phyloP scores from a whole-genome alignment of 1,140 invertebrate genomes.

The Cherax quadricarinatus region DNA sequence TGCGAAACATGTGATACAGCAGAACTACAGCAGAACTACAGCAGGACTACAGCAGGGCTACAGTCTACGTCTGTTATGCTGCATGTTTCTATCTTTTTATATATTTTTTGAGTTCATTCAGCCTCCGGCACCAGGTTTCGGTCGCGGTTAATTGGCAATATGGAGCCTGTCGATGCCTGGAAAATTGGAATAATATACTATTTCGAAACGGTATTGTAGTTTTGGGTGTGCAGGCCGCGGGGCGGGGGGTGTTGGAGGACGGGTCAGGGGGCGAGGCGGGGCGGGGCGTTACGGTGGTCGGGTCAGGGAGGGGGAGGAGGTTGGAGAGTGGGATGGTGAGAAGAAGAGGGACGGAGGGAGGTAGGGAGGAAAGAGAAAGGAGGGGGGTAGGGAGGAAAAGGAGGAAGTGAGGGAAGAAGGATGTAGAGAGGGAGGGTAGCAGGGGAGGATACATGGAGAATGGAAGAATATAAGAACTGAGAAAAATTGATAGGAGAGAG shows the following conservation, averaged over 20 bases:
- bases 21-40: too few relatives aligned
- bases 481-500: too few relatives aligned
- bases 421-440: too few relatives aligned
- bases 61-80: too few relatives aligned
- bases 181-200: slow-evolving; percentile 1
- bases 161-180: slow-evolving; percentile 5
- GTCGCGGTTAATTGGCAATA: slow-evolving; percentile 10
- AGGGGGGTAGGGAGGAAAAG: too few relatives aligned
- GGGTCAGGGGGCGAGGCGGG: neutral
- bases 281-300: too few relatives aligned
- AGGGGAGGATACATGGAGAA: too few relatives aligned
- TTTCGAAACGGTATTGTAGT: slow-evolving; percentile 3
- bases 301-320: neutral
- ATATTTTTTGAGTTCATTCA: neutral
- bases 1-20: too few relatives aligned
- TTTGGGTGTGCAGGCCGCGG: neutral
- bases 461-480: too few relatives aligned
- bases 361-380: neutral
- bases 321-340: neutral
- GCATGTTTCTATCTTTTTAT: neutral
- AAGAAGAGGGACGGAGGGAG: neutral
- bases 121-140: neutral
- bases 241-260: neutral
- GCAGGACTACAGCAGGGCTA: too few relatives aligned
- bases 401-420: too few relatives aligned